Percentiles rank a stretch among this genome's conserved stretches.
Evolutionary conservation across 1,140 invertebrate species (phyloP).

Genomic region (Xylocopa sonorina): DNA sequence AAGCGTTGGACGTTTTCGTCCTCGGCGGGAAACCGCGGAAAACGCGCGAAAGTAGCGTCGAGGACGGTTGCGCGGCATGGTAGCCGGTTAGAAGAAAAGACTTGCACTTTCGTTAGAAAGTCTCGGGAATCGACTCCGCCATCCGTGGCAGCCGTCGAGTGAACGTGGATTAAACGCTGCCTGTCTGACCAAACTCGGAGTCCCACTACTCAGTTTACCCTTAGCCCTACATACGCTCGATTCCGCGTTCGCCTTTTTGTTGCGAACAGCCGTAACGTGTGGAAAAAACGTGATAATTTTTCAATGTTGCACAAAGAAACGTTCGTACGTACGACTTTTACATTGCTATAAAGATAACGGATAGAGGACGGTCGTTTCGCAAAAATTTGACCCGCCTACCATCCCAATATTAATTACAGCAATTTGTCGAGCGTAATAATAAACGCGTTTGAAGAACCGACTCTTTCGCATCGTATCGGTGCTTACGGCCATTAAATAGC

Average conservation of each 20-base stretch:
- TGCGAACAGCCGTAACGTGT: background rate
- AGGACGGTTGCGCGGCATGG: slow-evolving; percentile 72
- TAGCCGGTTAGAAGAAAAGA: slow-evolving; percentile 76
- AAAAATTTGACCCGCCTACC: background rate
- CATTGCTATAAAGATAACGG: background rate
- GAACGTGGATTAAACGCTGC: slow-evolving; percentile 47
- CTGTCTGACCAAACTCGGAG: slow-evolving; percentile 62
- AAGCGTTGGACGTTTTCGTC: slow-evolving; percentile 59
- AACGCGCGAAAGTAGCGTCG: slow-evolving; percentile 70
- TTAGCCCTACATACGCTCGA: slow-evolving; percentile 43
- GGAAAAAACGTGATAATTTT: background rate
- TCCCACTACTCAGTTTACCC: slow-evolving; percentile 48
- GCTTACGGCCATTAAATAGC: slow-evolving; percentile 51
- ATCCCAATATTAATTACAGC: slow-evolving; percentile 1
- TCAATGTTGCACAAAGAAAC: background rate
- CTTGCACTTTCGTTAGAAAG: slow-evolving; percentile 82
- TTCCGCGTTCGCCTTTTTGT: slow-evolving; percentile 10
- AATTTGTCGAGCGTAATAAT: background rate
- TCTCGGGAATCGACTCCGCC: slow-evolving; percentile 75
- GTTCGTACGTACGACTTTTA: background rate
- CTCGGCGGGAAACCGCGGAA: slow-evolving; percentile 76
- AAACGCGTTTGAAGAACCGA: background rate
- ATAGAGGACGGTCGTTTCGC: background rate
- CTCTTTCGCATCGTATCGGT: slow-evolving; percentile 21
- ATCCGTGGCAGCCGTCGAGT: slow-evolving; percentile 71